phyloP scores from a whole-genome alignment of 2,113 vertebrate species.

The Triplophysa dalaica region DNA sequence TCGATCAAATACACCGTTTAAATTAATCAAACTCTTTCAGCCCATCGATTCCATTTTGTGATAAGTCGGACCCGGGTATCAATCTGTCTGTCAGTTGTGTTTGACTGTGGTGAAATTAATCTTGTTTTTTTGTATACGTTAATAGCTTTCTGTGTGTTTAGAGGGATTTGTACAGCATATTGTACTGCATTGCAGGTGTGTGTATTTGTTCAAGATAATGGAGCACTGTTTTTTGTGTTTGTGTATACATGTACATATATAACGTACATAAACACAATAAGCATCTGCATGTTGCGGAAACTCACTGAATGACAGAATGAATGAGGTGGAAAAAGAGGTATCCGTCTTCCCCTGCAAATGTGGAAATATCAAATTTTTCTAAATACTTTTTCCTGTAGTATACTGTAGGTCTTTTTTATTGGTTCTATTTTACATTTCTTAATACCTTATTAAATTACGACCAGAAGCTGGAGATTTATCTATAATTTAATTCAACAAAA shows the following conservation, averaged over 20 bases:
- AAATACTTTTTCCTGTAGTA: too few relatives aligned
- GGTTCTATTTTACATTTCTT: too few relatives aligned
- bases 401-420: too few relatives aligned
- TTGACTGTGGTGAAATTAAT: not conserved
- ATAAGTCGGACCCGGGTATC: not conserved
- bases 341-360: too few relatives aligned
- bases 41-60: not conserved
- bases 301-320: not conserved
- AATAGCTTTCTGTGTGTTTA: too few relatives aligned
- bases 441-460: too few relatives aligned
- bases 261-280: not conserved
- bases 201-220: not conserved
- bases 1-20: conserved; percentile 17
- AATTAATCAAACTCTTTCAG: conserved; percentile 28
- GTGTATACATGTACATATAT: not conserved
- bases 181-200: not conserved
- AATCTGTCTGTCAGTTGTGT: not conserved
- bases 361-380: too few relatives aligned
- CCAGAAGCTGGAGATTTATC: too few relatives aligned
- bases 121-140: not conserved
- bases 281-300: not conserved
- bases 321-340: too few relatives aligned
- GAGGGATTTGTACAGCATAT: not conserved
- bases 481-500: too few relatives aligned
- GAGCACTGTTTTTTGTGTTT: not conserved